Evolutionary conservation across 2,113 vertebrate species (phyloP), one percentile per base, ranked within the genome.

Genomic region (Perognathus longimembris): DNA sequence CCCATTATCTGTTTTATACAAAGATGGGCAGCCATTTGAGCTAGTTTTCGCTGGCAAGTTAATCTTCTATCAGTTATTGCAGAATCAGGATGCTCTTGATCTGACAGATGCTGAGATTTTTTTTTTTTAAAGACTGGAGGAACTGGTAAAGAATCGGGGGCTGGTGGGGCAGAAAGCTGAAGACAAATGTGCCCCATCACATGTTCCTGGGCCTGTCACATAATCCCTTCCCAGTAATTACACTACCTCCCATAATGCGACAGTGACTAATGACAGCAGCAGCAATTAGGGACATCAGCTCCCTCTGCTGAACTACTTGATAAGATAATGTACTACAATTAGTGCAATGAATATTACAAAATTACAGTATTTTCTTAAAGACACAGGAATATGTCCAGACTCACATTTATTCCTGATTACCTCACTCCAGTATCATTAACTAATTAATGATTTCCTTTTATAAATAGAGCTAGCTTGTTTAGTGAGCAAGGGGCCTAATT

Each of bases 241-340:
- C 66, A 83, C 50, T 1, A 38, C 2, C 42, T 85, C 92, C 85
- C 40, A 2, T 45, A 83, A 74, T 4, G 1, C 1, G 32, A 82
- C 70, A 95, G 91, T 93, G 80, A 80, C 84, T 95, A 86, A 93
- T 94, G 67, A 34, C 14, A 15, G 45, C 7, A 0, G 1, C 28
- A 84, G 67, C 80, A 94, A 34, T 95, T 94, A 69, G 32, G 77
- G 88, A 78, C 67, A 61, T 78, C 78, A 32, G 59, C 80, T 94
- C 64, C 67, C 85, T 90, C 69, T 77, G 0, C 69, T 0, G 0
- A 75, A 34, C 84, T 96, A 71, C 57, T 83, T 96, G 95, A 84
- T 88, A 82, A 95, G 93, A 88, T 97, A 97, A 96, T 95, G 81
- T 88, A 67, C 88, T 93, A 38, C 90, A 95, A 96, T 95, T 95